phyloP scores from a whole-genome alignment of 2,888 invertebrate genomes.

The Lochmaea capreae region DNA sequence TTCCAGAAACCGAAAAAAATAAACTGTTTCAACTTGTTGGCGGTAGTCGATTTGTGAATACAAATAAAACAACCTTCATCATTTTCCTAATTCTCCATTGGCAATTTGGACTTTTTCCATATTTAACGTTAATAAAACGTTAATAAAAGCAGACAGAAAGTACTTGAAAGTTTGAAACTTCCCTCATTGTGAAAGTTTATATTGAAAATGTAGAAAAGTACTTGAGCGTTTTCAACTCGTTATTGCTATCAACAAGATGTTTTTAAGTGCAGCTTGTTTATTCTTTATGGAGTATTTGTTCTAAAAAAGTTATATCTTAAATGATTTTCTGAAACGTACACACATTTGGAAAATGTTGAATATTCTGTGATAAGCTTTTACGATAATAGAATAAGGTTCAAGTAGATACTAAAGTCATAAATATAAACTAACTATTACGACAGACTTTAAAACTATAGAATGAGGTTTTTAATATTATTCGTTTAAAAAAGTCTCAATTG shows the following conservation, averaged over 20 bases:
- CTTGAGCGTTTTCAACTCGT: conserved; percentile 19
- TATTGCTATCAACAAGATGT: conserved; percentile 29
- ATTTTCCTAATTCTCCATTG: background rate
- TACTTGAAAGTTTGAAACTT: conserved; percentile 33
- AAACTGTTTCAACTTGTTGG: too few relatives aligned
- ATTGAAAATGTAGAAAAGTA: conserved; percentile 32
- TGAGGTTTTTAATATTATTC: too few relatives aligned
- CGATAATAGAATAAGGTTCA: background rate
- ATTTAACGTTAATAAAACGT: conserved; percentile 28
- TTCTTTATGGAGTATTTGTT: conserved; percentile 7
- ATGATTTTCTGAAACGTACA: background rate
- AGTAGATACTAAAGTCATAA: background rate
- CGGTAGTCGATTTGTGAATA: too few relatives aligned
- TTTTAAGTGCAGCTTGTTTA: conserved; percentile 7
- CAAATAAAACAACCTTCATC: background rate
- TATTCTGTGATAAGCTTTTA: background rate
- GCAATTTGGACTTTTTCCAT: conserved; percentile 20
- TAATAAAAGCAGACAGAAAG: conserved; percentile 26
- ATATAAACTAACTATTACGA: too few relatives aligned
- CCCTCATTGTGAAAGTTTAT: conserved; percentile 31
- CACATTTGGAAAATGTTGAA: background rate
- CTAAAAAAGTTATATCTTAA: background rate
- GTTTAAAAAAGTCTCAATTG: too few relatives aligned
- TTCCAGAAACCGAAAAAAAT: too few relatives aligned
- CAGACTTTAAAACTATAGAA: too few relatives aligned